These are phyloP conservation scores for Aethes cnicana DNA, from an alignment of 2,888 invertebrate genomes.

Conservation along the genomic window DNA sequence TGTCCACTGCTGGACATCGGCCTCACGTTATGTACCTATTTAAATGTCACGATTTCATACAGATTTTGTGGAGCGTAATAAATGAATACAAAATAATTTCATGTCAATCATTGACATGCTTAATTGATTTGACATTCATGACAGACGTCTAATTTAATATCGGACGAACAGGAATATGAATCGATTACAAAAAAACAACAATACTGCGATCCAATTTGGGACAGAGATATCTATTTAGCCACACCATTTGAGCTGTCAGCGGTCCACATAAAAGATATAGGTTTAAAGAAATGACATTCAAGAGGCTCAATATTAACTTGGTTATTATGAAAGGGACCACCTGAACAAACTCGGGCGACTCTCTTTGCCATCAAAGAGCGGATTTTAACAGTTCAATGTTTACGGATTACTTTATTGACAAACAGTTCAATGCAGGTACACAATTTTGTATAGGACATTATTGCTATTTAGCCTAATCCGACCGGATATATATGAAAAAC, in stretches of 20 bases:
- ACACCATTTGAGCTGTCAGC: constrained; percentile 34
- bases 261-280: constrained; percentile 32
- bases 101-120: too few relatives aligned
- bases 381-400: constrained; percentile 79
- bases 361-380: constrained; percentile 61
- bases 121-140: too few relatives aligned
- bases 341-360: constrained; percentile 71
- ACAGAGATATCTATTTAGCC: constrained; percentile 28
- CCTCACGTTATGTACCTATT: too few relatives aligned
- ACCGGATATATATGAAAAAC: constrained; percentile 50
- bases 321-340: constrained; percentile 42
- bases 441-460: constrained; percentile 61
- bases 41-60: too few relatives aligned
- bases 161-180: constrained; percentile 3
- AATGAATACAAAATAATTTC: too few relatives aligned
- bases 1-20: too few relatives aligned
- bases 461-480: constrained; percentile 44
- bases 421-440: constrained; percentile 73
- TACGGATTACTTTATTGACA: constrained; percentile 74
- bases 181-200: constrained; percentile 11
- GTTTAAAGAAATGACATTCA: constrained; percentile 31
- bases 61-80: too few relatives aligned
- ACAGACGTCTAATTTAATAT: background rate
- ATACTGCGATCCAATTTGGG: constrained; percentile 23
- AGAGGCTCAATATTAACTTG: constrained; percentile 38